Conservation (phyloP, 2,888 invertebrate genomes). For the Melikaiella ostensackeni region DNA sequence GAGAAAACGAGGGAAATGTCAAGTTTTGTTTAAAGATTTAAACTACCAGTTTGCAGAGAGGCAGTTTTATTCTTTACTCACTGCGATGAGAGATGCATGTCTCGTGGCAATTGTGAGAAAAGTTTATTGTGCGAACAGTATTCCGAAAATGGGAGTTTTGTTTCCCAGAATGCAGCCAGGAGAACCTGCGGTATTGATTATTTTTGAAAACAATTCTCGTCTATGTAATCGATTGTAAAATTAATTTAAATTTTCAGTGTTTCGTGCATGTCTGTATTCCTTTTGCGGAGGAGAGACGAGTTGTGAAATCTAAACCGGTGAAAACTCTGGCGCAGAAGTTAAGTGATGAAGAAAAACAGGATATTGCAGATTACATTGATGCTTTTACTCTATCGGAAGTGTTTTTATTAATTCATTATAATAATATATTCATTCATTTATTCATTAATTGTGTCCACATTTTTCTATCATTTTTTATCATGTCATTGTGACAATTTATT, state of each 20-base stretch:
- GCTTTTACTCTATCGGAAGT: slow-evolving; percentile 47
- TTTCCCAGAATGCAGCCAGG: slow-evolving; percentile 49
- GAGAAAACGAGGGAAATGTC: background rate
- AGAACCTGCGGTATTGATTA: slow-evolving; percentile 47
- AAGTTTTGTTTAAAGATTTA: background rate
- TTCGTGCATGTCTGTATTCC: slow-evolving; percentile 51
- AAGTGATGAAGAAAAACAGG: slow-evolving; percentile 40
- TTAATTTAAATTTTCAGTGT: slow-evolving; percentile 44
- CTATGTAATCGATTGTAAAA: background rate
- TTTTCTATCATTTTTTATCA: too few relatives aligned
- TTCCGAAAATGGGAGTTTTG: slow-evolving; percentile 52
- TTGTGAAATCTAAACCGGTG: slow-evolving; percentile 37
- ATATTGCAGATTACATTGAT: slow-evolving; percentile 49
- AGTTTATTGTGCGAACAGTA: slow-evolving; percentile 44
- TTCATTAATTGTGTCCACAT: too few relatives aligned
- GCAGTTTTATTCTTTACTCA: slow-evolving; percentile 49
- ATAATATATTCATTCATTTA: too few relatives aligned
- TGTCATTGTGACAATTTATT: too few relatives aligned
- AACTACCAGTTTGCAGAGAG: background rate
- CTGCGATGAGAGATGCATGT: slow-evolving; percentile 46
- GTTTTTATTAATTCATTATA: background rate
- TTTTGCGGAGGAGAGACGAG: slow-evolving; percentile 44
- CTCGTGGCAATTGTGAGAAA: slow-evolving; percentile 51
- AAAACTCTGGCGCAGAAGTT: slow-evolving; percentile 24
- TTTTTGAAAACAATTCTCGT: background rate